Base-by-base conservation (phyloP, 2,797 vertebrate genomes). In the Chelon labrosus region DNA sequence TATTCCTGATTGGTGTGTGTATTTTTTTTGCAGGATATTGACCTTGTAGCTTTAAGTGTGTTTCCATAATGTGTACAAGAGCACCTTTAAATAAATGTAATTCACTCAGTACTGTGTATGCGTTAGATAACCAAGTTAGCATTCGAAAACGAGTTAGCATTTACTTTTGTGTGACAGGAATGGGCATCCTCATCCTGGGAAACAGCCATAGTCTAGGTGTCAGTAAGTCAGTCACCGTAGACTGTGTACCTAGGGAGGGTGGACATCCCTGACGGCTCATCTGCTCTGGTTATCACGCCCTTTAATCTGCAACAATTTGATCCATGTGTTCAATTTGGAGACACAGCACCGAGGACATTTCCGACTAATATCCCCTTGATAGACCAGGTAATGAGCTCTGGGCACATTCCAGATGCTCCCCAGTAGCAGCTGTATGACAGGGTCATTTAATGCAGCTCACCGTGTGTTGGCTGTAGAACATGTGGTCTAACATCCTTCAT, bases 401-500 rank as follows among this genome's bases (percentile, higher is more conserved):
- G 16, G 53, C 31, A 57, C 38, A 38, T 54, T 35, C 22, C 54
- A 44, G 27, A 19, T 31, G 54, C 52, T 60, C 50, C 38, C 41
- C 17, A 42, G 27, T 42, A 17, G 16, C 44, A 14, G 53, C 41
- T 27, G 41, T 35, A 31, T 25, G 20, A 14, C 47, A 64, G 25
- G 22, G 22, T 70, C 14, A 10, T 10, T 55, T 60, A 56, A 59
- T 57, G 44, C 8, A 60, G 6, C 63, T 49, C 7, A 61, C 55
- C 22, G 69, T 57, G 44, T 70, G 52, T 51, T 58, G 70, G 44
- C 65, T 74, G 14, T 52, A 42, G 50, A 64, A 42, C 39, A 70
- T 65, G 63, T 57, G 58, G 51, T 55, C 52, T 38, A 69, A 70
- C 70, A 87, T 79, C 73, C 58, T 74, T 79, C 77, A 67, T 56